These are phyloP conservation scores for Habropoda laboriosa DNA, from an alignment of 1,140 invertebrate genomes.

Conservation along the genomic window DNA sequence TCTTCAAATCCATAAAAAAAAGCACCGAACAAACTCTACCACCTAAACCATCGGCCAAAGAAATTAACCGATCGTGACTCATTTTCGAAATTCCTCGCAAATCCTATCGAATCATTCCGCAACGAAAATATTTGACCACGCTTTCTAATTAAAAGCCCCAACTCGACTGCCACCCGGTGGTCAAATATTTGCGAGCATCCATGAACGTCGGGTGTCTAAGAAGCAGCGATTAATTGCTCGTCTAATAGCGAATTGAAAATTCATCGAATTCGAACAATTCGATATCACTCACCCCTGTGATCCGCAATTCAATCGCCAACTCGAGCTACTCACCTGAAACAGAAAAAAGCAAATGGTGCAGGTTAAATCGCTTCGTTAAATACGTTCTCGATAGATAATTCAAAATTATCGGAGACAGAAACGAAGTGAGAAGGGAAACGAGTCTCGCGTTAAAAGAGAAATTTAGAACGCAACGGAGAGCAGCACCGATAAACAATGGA, in stretches of 20 bases:
- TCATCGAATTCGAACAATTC: not conserved
- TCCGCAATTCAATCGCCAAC: not conserved
- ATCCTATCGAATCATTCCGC: not conserved
- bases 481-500: not conserved
- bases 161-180: too few relatives aligned
- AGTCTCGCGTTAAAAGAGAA: too few relatives aligned
- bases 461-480: not conserved
- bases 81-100: not conserved
- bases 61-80: not conserved
- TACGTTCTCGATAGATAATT: not conserved
- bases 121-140: not conserved
- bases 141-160: not conserved
- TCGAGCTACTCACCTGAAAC: slow-evolving; percentile 20
- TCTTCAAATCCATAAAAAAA: too few relatives aligned
- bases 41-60: too few relatives aligned
- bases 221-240: not conserved
- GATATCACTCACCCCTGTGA: not conserved
- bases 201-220: not conserved
- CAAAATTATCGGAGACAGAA: not conserved
- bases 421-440: not conserved
- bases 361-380: not conserved
- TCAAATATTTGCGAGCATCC: slow-evolving; percentile 1
- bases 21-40: too few relatives aligned
- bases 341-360: not conserved
- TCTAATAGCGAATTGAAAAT: not conserved